phyloP scores from a whole-genome alignment of 2,797 vertebrate species.

The Linurgus olivaceus region DNA sequence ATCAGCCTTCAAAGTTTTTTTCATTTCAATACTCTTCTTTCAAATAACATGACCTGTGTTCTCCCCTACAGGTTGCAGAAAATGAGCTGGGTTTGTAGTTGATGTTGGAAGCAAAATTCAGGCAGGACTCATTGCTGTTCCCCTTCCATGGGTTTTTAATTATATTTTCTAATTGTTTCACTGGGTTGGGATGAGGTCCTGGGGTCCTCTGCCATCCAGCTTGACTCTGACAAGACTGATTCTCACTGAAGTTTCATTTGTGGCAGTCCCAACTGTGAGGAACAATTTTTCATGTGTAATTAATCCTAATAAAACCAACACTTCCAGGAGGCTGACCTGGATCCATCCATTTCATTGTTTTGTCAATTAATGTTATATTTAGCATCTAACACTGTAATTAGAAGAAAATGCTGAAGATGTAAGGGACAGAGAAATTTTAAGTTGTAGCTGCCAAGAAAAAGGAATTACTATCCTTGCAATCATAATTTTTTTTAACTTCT shows the following conservation, averaged over 20 bases:
- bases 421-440: not conserved
- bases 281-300: not conserved
- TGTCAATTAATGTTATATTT: constrained; percentile 1
- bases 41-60: not conserved
- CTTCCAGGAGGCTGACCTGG: not conserved
- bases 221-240: not conserved
- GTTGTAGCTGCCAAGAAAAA: not conserved
- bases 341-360: not conserved
- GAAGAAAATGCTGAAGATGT: not conserved
- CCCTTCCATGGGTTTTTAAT: not conserved
- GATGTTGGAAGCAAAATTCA: not conserved
- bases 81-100: not conserved
- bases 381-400: not conserved
- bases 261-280: not conserved
- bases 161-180: not conserved
- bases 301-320: not conserved
- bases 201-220: not conserved
- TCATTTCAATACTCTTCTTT: not conserved
- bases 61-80: not conserved
- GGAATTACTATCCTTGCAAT: not conserved
- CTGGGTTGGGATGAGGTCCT: not conserved
- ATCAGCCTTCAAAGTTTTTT: not conserved
- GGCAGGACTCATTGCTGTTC: not conserved
- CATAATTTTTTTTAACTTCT: not conserved
- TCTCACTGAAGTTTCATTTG: not conserved